These are phyloP conservation scores for Heliothis peltigera DNA, from an alignment of 2,888 invertebrate species.

Conservation along the genomic window DNA sequence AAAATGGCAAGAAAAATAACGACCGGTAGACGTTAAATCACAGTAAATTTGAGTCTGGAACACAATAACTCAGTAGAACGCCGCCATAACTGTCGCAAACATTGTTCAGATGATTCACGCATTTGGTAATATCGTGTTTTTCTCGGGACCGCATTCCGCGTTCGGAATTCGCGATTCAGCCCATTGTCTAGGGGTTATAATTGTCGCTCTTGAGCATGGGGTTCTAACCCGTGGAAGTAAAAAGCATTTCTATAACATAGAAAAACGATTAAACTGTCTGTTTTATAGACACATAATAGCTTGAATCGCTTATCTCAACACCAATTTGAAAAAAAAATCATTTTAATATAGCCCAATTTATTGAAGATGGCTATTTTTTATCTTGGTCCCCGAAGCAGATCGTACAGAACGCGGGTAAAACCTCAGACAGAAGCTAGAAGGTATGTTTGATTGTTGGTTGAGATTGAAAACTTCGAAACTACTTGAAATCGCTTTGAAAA, in stretches of 20 bases:
- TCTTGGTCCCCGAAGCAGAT: too few species aligned
- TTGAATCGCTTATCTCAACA: too few species aligned
- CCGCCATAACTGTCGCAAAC: conserved; percentile 86
- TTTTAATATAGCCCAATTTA: too few species aligned
- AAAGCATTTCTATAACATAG: not conserved
- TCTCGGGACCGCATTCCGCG: conserved; percentile 55
- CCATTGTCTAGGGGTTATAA: conserved; percentile 19
- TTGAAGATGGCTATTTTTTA: too few species aligned
- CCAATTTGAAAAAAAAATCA: too few species aligned
- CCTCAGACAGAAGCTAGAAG: too few species aligned
- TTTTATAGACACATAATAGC: not conserved
- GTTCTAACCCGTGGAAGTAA: not conserved
- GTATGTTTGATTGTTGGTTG: too few species aligned
- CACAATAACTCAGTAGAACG: conserved; percentile 85
- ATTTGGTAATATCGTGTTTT: conserved; percentile 80
- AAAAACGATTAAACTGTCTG: not conserved
- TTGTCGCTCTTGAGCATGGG: not conserved
- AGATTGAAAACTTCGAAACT: too few species aligned
- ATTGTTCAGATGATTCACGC: conserved; percentile 87
- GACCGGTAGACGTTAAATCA: conserved; percentile 82
- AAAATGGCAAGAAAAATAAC: conserved; percentile 76
- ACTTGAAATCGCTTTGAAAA: too few species aligned
- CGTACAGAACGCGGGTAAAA: too few species aligned
- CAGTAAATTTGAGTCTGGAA: conserved; percentile 83
- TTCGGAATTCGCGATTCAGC: conserved; percentile 42